A percentile compares a stretch with the other conserved stretches of the same genome.
Conservation (phyloP, 2,888 invertebrate species). For the Crematogaster levior region DNA sequence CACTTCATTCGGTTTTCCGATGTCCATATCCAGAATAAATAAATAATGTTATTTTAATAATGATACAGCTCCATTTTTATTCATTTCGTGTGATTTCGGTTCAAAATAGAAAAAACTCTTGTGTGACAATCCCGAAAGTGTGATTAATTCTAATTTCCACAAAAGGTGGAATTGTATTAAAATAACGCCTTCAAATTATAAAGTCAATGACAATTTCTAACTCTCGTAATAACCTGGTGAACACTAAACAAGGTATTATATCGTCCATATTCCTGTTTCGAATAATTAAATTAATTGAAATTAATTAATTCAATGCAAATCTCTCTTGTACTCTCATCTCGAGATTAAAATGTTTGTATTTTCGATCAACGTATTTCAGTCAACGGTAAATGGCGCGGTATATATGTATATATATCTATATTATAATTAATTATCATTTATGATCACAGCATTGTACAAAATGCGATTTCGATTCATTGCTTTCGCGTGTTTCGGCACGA, state of each 20-base stretch:
- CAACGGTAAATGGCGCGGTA: conserved; percentile 12
- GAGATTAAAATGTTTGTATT: conserved; percentile 44
- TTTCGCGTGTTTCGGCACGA: background rate
- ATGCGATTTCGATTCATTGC: conserved; percentile 39
- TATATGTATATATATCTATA: background rate
- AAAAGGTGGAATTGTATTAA: too few species aligned
- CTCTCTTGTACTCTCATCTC: conserved; percentile 42
- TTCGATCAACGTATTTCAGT: conserved; percentile 44
- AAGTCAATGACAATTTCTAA: conserved; percentile 6
- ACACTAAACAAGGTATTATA: background rate
- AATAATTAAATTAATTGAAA: conserved; percentile 39
- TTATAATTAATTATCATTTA: conserved; percentile 46
- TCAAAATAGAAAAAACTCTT: too few species aligned
- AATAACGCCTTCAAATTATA: too few species aligned
- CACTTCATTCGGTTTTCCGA: background rate
- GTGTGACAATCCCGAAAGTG: too few species aligned
- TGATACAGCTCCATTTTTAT: too few species aligned
- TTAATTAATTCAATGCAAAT: conserved; percentile 48
- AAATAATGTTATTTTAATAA: too few species aligned
- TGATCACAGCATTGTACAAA: conserved; percentile 27
- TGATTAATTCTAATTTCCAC: too few species aligned
- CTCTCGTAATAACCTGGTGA: background rate
- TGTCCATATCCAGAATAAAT: background rate
- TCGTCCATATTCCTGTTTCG: background rate
- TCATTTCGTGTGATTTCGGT: too few species aligned